Conservation (phyloP, 2,888 invertebrate species). For the Agrotis puta region DNA sequence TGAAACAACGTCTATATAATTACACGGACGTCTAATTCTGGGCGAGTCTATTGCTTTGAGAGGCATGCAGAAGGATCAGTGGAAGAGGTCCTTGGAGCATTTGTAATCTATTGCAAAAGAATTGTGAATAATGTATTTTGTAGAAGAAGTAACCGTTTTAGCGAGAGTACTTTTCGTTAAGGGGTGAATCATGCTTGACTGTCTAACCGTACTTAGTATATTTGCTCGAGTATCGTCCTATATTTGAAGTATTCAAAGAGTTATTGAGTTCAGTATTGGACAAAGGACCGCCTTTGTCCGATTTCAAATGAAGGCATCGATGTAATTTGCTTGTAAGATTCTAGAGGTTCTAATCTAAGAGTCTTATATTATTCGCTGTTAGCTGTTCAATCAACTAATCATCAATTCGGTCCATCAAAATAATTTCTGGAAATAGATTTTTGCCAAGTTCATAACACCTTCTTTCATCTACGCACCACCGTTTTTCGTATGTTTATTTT, state of each 20-base stretch:
- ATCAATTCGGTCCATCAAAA: background rate
- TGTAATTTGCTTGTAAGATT: background rate
- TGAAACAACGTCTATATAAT: constrained; percentile 68
- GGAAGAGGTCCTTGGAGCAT: constrained; percentile 8
- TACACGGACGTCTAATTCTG: constrained; percentile 63
- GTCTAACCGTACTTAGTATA: background rate
- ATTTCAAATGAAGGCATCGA: background rate
- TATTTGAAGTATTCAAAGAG: background rate
- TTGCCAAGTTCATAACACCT: background rate
- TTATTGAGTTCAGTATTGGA: background rate
- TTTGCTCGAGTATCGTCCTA: background rate
- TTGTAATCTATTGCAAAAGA: background rate
- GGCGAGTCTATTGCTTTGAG: constrained; percentile 42
- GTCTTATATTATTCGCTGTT: background rate
- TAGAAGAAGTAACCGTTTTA: background rate
- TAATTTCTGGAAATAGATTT: background rate
- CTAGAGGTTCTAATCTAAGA: no score
- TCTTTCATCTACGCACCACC: no score
- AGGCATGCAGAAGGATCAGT: constrained; percentile 41
- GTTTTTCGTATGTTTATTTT: no score
- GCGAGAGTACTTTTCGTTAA: background rate
- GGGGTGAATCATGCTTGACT: background rate
- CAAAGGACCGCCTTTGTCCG: background rate
- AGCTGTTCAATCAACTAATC: background rate
- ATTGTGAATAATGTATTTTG: background rate